These are phyloP conservation scores for Ecliptopera silaceata DNA, from an alignment of 2,888 invertebrate species.

Conservation along the genomic window DNA sequence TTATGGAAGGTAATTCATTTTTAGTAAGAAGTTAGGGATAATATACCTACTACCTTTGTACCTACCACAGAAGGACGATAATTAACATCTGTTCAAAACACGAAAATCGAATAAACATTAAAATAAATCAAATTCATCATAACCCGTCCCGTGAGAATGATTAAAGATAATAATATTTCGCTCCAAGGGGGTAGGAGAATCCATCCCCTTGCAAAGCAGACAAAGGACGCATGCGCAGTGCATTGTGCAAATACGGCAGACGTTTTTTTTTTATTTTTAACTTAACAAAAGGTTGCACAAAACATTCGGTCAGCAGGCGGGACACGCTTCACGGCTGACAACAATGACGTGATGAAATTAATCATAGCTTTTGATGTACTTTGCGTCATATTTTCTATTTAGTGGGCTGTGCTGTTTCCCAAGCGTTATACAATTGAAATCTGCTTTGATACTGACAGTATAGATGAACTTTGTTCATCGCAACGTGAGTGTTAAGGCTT, in stretches of 20 bases:
- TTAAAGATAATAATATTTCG: constrained; percentile 51
- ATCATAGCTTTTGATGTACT: constrained; percentile 57
- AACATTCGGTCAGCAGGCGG: constrained; percentile 62
- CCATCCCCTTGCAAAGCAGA: constrained; percentile 52
- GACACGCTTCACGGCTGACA: constrained; percentile 62
- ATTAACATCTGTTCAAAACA: neutral
- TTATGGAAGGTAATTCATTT: no score
- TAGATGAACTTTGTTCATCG: constrained; percentile 29
- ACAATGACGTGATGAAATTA: constrained; percentile 73
- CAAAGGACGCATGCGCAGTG: constrained; percentile 59
- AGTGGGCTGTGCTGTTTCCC: constrained; percentile 40
- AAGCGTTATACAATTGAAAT: constrained; percentile 45
- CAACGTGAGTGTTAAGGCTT: constrained; percentile 15
- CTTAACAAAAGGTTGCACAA: constrained; percentile 62
- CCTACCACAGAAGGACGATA: neutral
- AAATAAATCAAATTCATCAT: neutral
- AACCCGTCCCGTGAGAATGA: constrained; percentile 53
- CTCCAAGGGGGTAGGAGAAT: constrained; percentile 49
- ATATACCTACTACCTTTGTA: no score
- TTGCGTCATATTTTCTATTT: constrained; percentile 49
- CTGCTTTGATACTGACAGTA: constrained; percentile 23
- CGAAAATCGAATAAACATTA: constrained; percentile 11
- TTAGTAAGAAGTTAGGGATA: no score
- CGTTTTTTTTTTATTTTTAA: constrained; percentile 50
- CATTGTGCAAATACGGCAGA: constrained; percentile 55